Percentiles rank a stretch among this genome's conserved stretches.
Evolutionary conservation across 2,888 invertebrate genomes (phyloP).

Genomic region (Cordilura impudica): DNA sequence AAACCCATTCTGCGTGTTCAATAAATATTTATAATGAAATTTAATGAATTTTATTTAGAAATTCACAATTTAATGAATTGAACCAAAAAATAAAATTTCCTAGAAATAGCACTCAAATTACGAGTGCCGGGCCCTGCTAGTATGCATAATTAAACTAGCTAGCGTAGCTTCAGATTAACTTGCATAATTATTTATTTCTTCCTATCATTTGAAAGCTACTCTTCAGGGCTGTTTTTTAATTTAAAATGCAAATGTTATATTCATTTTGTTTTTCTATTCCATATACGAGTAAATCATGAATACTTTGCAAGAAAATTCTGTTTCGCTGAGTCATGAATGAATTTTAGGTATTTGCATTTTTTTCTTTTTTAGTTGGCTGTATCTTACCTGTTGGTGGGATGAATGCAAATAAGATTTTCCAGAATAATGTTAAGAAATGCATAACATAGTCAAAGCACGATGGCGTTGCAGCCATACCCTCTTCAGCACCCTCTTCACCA

Average conservation of each 20-base stretch:
- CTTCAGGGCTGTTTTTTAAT: not conserved
- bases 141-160: too few relatives aligned
- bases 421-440: slow-evolving; percentile 97
- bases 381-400: slow-evolving; percentile 95
- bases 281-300: not conserved
- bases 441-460: slow-evolving; percentile 95
- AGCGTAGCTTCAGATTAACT: too few relatives aligned
- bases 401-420: slow-evolving; percentile 98
- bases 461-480: slow-evolving; percentile 82
- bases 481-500: slow-evolving; percentile 81
- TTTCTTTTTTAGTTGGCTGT: not conserved
- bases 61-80: too few relatives aligned
- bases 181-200: too few relatives aligned
- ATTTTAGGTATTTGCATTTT: not conserved
- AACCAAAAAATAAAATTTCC: too few relatives aligned
- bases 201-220: not conserved
- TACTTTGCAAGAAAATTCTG: not conserved
- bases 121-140: too few relatives aligned
- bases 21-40: too few relatives aligned
- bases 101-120: too few relatives aligned
- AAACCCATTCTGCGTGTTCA: too few relatives aligned
- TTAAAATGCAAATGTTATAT: not conserved
- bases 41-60: too few relatives aligned
- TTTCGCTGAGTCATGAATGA: not conserved
- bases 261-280: not conserved